Evolutionary conservation across 30 jellyfish, hydroid and myxozoan genomes (phyloP), one percentile per base, ranked within the genome.

Genomic region (Hydra vulgaris): DNA sequence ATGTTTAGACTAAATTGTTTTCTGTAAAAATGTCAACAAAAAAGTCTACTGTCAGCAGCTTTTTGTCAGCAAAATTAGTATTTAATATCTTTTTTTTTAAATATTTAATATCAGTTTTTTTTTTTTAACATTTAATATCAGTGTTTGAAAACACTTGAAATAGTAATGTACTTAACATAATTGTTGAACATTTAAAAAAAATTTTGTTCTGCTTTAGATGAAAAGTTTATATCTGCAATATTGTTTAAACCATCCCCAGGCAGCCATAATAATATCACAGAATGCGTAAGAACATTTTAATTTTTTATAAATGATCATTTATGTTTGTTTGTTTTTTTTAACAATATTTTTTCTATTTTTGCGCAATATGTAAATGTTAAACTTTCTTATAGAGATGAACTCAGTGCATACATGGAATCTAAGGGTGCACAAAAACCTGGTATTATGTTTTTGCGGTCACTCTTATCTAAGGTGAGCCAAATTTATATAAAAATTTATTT

Each of bases 391-490:
- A 92, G 98, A 71, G 98, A 87, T n/a, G 79, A 80, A 26, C 89
- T 92, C n/a, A 72, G 86, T 7, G 94, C 80, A 52, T 92, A 79
- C 55, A 92, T 92, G 98, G 98, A 92, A 53, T 79, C 78, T 18
- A 81, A 26, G 61, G 98, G 98, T 15, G 98, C 98, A 0, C 87
- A 95, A 82, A 83, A 82, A 61, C 98, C 98, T 0, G 98, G 98
- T 7, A 79, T 92, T 20, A 87, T 86, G 95, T 78, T 88, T 0
- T 76, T 92, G 25, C 87, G 96, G 0, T 77, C 95, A 19, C 21
- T 85, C 68, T 86, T 92, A 66, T 92, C 98, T 18, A 92, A 92
- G 98, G 98, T 92, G 22, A 17, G 23, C 8, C 27, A 71, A 17
- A 21, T 20, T 54, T 71, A 15, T 71, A 18, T 71, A 17, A 17